These are phyloP conservation scores for Lepidothrix coronata DNA, from an alignment of 2,113 vertebrate genomes.

Conservation along the genomic window DNA sequence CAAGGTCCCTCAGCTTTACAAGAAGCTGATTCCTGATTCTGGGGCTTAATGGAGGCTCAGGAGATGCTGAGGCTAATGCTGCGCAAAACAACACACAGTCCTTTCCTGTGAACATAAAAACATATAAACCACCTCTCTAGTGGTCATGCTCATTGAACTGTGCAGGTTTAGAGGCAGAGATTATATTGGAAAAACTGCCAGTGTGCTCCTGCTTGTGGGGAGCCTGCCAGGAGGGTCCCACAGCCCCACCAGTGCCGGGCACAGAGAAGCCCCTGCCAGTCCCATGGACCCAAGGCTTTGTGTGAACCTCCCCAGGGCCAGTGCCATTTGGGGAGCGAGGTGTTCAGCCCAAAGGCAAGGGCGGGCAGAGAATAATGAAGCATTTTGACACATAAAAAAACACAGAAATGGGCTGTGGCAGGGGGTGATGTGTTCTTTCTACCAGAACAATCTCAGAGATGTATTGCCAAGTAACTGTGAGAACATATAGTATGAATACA, in stretches of 20 bases:
- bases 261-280: not conserved
- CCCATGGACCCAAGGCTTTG: not conserved
- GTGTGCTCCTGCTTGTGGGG: not conserved
- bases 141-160: not conserved
- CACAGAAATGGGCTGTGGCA: constrained; percentile 3
- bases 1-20: not conserved
- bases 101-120: not conserved
- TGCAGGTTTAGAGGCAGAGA: not conserved
- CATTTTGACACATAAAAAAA: constrained; percentile 39
- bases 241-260: not conserved
- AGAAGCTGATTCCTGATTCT: not conserved
- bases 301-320: not conserved
- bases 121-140: not conserved
- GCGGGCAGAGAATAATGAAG: constrained; percentile 32
- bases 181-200: not conserved
- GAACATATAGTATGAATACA: constrained; percentile 54
- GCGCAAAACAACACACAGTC: not conserved
- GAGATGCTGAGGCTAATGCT: not conserved
- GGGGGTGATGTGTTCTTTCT: constrained; percentile 48
- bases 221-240: not conserved
- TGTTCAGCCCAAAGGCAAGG: not conserved
- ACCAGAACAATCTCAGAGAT: constrained; percentile 33
- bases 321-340: not conserved
- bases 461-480: constrained; percentile 55
- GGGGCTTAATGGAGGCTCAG: not conserved